Percentiles rank a stretch among this genome's conserved stretches.
These are phyloP conservation scores for Hypomesus transpacificus DNA, from an alignment of 2,113 vertebrate species.

Conservation along the genomic window DNA sequence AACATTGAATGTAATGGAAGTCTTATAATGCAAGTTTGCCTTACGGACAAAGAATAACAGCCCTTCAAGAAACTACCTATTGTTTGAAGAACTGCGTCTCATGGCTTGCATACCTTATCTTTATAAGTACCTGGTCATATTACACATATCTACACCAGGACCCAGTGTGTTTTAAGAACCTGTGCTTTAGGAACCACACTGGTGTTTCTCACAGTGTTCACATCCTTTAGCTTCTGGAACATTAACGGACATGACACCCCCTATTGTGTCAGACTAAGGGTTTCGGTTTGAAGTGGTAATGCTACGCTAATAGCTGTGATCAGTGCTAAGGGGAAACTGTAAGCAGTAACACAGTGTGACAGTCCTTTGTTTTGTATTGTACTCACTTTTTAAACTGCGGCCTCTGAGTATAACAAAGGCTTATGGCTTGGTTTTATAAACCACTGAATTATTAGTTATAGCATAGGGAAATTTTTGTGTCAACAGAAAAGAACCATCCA, in stretches of 20 bases:
- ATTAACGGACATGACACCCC: constrained; percentile 45
- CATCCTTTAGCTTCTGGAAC: constrained; percentile 44
- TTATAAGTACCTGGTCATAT: too few species aligned
- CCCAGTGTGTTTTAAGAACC: too few species aligned
- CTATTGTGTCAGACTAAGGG: constrained; percentile 45
- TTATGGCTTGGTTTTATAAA: constrained; percentile 30
- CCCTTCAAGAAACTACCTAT: not conserved
- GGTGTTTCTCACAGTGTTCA: constrained; percentile 33
- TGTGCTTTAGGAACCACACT: constrained; percentile 16
- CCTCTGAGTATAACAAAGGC: constrained; percentile 42
- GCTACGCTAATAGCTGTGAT: constrained; percentile 61
- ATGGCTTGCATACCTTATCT: too few species aligned
- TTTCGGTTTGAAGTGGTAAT: constrained; percentile 71
- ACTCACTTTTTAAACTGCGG: constrained; percentile 47
- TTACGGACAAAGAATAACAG: constrained; percentile 22
- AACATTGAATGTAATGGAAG: constrained; percentile 50
- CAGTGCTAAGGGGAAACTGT: constrained; percentile 57
- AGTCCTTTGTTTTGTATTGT: constrained; percentile 60
- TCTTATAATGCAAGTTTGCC: constrained; percentile 32
- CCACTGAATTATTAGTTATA: not conserved
- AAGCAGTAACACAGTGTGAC: constrained; percentile 59
- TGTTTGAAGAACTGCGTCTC: not conserved
- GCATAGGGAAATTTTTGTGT: too few species aligned
- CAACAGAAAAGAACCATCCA: too few species aligned
- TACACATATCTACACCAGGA: too few species aligned